These are phyloP conservation scores for Drosophila quadrilineata DNA, from an alignment of 1,140 invertebrate genomes.

Conservation along the genomic window DNA sequence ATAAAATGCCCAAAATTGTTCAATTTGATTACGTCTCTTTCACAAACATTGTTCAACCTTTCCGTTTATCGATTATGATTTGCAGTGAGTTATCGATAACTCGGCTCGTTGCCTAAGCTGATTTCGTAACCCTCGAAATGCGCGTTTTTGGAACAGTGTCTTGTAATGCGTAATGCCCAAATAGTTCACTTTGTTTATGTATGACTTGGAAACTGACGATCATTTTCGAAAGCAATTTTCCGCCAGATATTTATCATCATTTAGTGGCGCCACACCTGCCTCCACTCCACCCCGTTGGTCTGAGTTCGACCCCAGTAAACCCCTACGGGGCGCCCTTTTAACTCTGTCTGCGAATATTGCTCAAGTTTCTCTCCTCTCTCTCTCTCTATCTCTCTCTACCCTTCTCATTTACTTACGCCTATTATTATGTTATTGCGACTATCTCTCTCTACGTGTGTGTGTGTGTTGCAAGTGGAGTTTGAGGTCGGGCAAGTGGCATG, in stretches of 20 bases:
- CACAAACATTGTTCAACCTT: no score
- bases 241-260: conserved; percentile 36
- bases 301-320: no score
- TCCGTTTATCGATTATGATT: no score
- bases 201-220: no score
- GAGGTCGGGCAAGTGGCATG: conserved; percentile 44
- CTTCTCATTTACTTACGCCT: conserved; percentile 38
- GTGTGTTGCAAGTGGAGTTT: conserved; percentile 5
- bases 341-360: no score
- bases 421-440: conserved; percentile 11
- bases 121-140: no score
- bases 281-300: neutral
- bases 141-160: no score
- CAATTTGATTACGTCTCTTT: no score
- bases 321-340: conserved; percentile 12
- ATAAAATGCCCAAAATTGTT: no score
- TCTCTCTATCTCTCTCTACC: neutral
- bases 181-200: neutral
- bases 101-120: no score
- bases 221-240: conserved; percentile 33
- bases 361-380: no score
- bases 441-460: conserved; percentile 15
- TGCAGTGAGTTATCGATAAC: no score
- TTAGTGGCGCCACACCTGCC: conserved; percentile 14
- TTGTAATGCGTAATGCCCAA: neutral